Evolutionary conservation across 2,113 vertebrate species (phyloP), one percentile per base, ranked within the genome.

Genomic region (Echinops telfairi): DNA sequence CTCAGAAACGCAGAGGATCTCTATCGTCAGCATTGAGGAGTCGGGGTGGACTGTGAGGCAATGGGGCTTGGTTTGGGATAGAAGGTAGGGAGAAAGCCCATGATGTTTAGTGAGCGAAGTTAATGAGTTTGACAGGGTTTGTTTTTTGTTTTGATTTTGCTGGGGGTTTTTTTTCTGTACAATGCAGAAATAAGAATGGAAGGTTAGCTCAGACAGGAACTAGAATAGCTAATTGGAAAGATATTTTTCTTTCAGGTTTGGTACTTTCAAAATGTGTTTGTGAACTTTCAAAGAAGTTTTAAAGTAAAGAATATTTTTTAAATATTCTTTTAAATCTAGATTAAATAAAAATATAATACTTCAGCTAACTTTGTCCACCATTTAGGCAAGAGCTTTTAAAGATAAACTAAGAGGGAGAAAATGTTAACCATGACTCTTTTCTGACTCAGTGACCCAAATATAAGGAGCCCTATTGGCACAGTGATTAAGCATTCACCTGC

Each of bases 331-430:
- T 90, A 71, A 90, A 68, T 89, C 82, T 95, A 85, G 64, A 93
- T 94, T 88, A 96, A 90, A 94, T 85, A 95, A 97, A 90, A 75
- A 75, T 62, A 96, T 58, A 96, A 86, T 95, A 94, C 91, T 40
- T 53, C 87, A 36, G 91, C n/a, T 40, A 71, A 88, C 87, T 92
- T 25, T 78, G 94, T 91, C 81, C 93, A 95, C 90, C 86, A 96
- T 95, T 94, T 96, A 96, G 83, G 47, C 86, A 71, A 71, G 68
- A 93, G 86, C 40, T 95, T 94, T 86, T 15, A 87, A 89, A 95
- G 76, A 79, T 25, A 76, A 66, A 66, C 25, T 25, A 25, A 25
- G 17, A 29, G 64, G 64, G 64, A 53, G 47, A 11, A 53, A 53
- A 14, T 53, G 47, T 53, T 53, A 53, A 53, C 47, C 47, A 53